phyloP scores from a whole-genome alignment of 2,797 vertebrate genomes.

The Myotis planiceps region DNA sequence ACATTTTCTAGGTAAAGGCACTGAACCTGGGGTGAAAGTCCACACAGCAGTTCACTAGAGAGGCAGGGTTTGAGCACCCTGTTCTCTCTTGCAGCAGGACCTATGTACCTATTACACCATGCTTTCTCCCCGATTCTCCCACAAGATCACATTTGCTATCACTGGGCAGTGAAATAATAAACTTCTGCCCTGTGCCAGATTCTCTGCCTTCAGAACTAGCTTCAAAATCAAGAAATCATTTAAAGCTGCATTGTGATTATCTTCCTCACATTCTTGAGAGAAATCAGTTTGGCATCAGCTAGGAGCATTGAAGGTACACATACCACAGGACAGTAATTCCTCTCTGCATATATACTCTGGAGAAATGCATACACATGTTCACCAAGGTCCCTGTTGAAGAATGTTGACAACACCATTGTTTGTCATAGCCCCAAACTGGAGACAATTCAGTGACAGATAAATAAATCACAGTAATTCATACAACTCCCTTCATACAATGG shows the following conservation, averaged over 20 bases:
- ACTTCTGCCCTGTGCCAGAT: slow-evolving; percentile 77
- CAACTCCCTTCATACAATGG: neutral
- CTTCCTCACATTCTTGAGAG: slow-evolving; percentile 64
- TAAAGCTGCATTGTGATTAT: slow-evolving; percentile 80
- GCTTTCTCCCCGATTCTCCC: slow-evolving; percentile 51
- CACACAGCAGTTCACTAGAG: neutral
- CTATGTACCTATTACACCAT: neutral
- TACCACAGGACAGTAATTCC: neutral
- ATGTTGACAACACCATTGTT: neutral
- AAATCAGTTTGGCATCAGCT: neutral
- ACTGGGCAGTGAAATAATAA: slow-evolving; percentile 80
- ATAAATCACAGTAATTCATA: neutral
- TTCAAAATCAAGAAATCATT: slow-evolving; percentile 86
- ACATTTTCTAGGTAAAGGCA: neutral
- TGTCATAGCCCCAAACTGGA: neutral
- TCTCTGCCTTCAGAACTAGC: slow-evolving; percentile 83
- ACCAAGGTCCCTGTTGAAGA: neutral
- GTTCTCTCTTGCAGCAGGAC: neutral
- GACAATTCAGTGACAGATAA: neutral
- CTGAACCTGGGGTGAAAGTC: neutral
- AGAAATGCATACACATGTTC: neutral
- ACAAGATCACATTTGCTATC: slow-evolving; percentile 81
- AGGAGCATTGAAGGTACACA: neutral
- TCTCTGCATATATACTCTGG: neutral
- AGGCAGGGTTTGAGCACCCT: neutral